phyloP scores from a whole-genome alignment of 2,113 vertebrate genomes.

The Indicator indicator region DNA sequence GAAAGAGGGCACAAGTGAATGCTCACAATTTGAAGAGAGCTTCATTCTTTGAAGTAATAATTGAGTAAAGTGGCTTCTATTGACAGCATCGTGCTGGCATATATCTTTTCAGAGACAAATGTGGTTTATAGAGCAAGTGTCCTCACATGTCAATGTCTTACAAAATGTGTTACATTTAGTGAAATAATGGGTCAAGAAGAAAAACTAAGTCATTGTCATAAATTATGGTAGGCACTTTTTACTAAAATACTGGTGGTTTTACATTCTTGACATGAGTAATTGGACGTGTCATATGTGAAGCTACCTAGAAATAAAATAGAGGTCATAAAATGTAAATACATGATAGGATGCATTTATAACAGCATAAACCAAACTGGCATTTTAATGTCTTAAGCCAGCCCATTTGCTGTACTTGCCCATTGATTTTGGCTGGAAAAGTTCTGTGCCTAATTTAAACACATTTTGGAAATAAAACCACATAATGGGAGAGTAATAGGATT shows the following conservation, averaged over 20 bases:
- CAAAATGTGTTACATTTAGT: conserved; percentile 41
- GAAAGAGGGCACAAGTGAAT: neutral
- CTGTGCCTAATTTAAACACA: neutral
- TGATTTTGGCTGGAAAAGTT: conserved; percentile 42
- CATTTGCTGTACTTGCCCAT: conserved; percentile 39
- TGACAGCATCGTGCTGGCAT: neutral
- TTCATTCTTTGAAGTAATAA: neutral
- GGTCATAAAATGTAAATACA: conserved; percentile 77
- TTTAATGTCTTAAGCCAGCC: conserved; percentile 70
- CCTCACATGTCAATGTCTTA: conserved; percentile 12
- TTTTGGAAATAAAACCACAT: neutral
- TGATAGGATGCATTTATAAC: conserved; percentile 74
- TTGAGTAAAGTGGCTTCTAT: neutral
- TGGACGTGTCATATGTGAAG: conserved; percentile 71
- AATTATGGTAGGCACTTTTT: conserved; percentile 43
- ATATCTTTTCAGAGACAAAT: conserved; percentile 20
- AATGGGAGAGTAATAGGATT: neutral
- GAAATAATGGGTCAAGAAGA: conserved; percentile 42
- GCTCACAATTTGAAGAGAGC: neutral
- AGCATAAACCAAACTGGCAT: conserved; percentile 73
- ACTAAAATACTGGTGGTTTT: conserved; percentile 67
- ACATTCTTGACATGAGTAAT: conserved; percentile 75
- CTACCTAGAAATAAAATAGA: conserved; percentile 73
- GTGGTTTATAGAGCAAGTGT: neutral
- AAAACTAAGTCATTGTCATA: conserved; percentile 11